Evolutionary conservation across 2,888 invertebrate genomes (phyloP).

Genomic region (Cephus pygmeus): DNA sequence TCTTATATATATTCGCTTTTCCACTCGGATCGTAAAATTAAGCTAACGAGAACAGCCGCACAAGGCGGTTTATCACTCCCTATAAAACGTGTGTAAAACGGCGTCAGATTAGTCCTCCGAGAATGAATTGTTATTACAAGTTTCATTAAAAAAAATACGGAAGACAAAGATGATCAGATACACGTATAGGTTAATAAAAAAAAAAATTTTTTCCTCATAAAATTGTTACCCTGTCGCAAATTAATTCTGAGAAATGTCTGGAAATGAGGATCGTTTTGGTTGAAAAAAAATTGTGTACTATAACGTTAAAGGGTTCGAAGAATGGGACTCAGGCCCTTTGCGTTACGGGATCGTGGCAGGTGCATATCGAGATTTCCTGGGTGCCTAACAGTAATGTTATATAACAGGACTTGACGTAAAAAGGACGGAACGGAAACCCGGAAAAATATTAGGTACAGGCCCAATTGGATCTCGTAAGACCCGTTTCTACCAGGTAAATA

Average conservation of each 20-base stretch:
- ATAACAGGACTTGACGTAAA: conserved; percentile 38
- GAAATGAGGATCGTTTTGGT: background rate
- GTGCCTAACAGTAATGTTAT: conserved; percentile 39
- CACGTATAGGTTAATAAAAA: background rate
- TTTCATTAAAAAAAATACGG: conserved; percentile 31
- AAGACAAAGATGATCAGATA: background rate
- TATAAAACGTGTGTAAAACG: conserved; percentile 48
- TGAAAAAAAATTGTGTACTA: conserved; percentile 8
- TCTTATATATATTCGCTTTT: background rate
- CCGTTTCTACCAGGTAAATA: background rate
- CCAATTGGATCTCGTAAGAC: background rate
- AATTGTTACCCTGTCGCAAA: background rate
- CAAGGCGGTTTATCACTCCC: conserved; percentile 38
- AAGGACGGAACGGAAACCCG: conserved; percentile 14
- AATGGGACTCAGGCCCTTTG: background rate
- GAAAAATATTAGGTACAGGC: conserved; percentile 2
- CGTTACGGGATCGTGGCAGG: conserved; percentile 42
- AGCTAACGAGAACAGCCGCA: conserved; percentile 53
- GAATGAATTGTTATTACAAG: conserved; percentile 45
- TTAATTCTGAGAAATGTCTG: background rate
- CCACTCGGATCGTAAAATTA: conserved; percentile 55
- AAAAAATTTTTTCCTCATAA: background rate
- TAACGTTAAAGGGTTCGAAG: background rate
- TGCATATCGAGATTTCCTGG: conserved; percentile 41
- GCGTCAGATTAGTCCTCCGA: conserved; percentile 33